Evolutionary conservation across 2,888 invertebrate species (phyloP).

Genomic region (Pasiphila rectangulata): DNA sequence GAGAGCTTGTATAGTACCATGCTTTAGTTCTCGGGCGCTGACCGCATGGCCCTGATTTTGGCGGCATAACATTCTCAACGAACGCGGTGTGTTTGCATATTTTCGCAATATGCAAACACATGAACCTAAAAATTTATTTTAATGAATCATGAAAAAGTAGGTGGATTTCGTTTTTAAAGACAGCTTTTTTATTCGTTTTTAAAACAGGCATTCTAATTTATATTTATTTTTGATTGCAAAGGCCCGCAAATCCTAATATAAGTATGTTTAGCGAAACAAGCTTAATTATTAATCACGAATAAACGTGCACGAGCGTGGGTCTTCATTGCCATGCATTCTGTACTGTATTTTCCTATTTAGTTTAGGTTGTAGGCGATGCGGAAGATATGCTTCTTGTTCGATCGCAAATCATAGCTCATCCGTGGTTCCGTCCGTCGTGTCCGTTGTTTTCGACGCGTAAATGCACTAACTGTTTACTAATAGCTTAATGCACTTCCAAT

Average conservation of each 20-base stretch:
- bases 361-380: slow-evolving; percentile 19
- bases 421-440: too few species aligned
- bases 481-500: slow-evolving; percentile 70
- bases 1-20: slow-evolving; percentile 44
- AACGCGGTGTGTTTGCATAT: not conserved
- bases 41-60: slow-evolving; percentile 75
- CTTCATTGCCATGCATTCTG: slow-evolving; percentile 41
- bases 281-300: slow-evolving; percentile 42
- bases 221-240: slow-evolving; percentile 39
- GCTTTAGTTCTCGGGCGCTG: slow-evolving; percentile 50
- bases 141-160: not conserved
- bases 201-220: too few species aligned
- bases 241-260: slow-evolving; percentile 24
- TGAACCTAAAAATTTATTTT: too few species aligned
- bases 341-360: slow-evolving; percentile 7
- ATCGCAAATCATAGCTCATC: too few species aligned
- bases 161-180: too few species aligned
- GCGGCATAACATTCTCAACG: slow-evolving; percentile 44
- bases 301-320: slow-evolving; percentile 41
- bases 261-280: slow-evolving; percentile 36
- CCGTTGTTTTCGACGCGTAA: slow-evolving; percentile 36
- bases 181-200: too few species aligned
- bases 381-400: too few species aligned
- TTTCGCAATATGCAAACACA: too few species aligned
- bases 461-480: slow-evolving; percentile 65